Conservation (phyloP, 1,140 invertebrate genomes). For the Aphaenogaster floridana region DNA sequence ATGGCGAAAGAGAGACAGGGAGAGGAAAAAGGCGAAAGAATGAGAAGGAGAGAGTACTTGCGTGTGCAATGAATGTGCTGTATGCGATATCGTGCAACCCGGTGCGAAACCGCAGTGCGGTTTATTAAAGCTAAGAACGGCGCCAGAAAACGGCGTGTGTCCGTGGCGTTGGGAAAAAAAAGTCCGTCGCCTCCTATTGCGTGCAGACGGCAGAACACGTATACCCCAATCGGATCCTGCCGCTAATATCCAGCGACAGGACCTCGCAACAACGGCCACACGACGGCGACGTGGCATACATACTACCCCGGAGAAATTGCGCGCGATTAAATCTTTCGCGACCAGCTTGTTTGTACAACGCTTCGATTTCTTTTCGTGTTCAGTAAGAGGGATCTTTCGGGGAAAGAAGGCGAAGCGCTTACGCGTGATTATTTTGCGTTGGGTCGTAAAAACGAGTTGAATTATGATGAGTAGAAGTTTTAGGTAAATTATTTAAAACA, state of each 20-base stretch:
- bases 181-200: slow-evolving; percentile 30
- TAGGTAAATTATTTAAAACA: background rate
- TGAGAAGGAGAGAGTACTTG: slow-evolving; percentile 11
- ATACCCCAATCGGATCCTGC: slow-evolving; percentile 14
- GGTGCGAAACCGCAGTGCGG: slow-evolving; percentile 58
- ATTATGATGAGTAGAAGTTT: background rate
- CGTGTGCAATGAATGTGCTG: slow-evolving; percentile 42
- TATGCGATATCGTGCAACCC: slow-evolving; percentile 49
- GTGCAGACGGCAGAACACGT: slow-evolving; percentile 25
- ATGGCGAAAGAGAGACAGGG: background rate
- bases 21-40: too few species aligned
- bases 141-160: slow-evolving; percentile 47
- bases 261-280: background rate
- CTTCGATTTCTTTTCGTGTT: slow-evolving; percentile 9
- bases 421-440: background rate
- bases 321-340: slow-evolving; percentile 39
- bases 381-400: background rate
- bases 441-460: background rate
- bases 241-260: slow-evolving; percentile 35
- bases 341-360: background rate
- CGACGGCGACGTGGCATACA: slow-evolving; percentile 14
- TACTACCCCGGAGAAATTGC: slow-evolving; percentile 19
- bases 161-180: background rate
- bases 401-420: background rate
- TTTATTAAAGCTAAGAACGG: slow-evolving; percentile 53